Evolutionary conservation across 2,888 invertebrate genomes (phyloP), one percentile per base, ranked within the genome.

Genomic region (Andrena bucephala): DNA sequence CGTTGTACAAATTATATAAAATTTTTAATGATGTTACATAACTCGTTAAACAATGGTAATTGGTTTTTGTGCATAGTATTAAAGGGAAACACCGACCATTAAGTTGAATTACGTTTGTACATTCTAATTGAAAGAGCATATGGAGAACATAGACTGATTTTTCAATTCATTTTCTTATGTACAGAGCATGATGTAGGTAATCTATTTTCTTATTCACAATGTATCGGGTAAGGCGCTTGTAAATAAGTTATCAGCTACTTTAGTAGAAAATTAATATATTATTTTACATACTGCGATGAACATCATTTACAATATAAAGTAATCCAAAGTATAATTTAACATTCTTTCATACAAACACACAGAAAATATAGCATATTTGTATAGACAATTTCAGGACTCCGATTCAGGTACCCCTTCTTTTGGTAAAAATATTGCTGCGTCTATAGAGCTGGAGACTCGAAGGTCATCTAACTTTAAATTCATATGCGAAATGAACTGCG

Each of bases 1-100:
- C 90, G 63, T 75, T 91, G 48, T 91, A 91, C 69, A 91, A 89
- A 71, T 84, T 92, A 76, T 89, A 90, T 79, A 88, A 89, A 85
- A 71, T 91, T 24, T 81, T 92, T 29, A 87, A 90, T 59, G 20
- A 29, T 73, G 29, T 69, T 63, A 66, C 20, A 27, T 48, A 48
- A 57, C 36, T 72, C 8, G 33, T 42, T 27, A 4, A 72, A 63
- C 10, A 68, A 52, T 63, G 63, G 33, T 16, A 65, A 62, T 16
- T 54, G 33, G 7, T 31, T 74, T 29, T 59, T 70, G 3, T 36
- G n/a, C n/a, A 16, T 33, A 67, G 31, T 80, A 62, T 66, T 62
- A 27, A 36, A 68, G 36, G 24, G 50, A 42, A 42, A 52, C 20
- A 36, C 16, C 50, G 13, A 59, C 33, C n/a, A 29, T 36, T 20